Evolutionary conservation across 1,140 invertebrate species (phyloP).

Genomic region (Rhopalosiphum maidis): DNA sequence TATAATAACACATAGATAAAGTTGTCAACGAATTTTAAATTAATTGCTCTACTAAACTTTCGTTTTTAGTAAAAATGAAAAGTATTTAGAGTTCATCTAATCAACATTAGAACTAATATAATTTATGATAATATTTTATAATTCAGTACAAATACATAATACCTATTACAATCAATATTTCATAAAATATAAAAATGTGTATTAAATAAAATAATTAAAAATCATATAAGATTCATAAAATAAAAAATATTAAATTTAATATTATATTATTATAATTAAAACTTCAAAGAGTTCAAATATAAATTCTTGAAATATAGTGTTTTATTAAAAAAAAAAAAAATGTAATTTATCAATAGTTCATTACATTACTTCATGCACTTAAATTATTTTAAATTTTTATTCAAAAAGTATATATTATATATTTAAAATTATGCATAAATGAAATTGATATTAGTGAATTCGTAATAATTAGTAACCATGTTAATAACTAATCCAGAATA

Average conservation of each 20-base stretch:
- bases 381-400: neutral
- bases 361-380: neutral
- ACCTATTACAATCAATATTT: too few species aligned
- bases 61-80: too few species aligned
- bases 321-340: neutral
- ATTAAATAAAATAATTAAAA: too few species aligned
- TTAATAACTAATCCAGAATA: neutral
- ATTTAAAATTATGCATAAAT: neutral
- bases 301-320: neutral
- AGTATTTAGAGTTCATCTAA: too few species aligned
- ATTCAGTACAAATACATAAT: too few species aligned
- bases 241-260: neutral
- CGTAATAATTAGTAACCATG: neutral
- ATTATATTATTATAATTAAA: neutral
- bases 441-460: neutral
- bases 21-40: too few species aligned
- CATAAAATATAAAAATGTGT: too few species aligned
- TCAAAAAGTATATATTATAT: neutral
- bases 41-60: too few species aligned
- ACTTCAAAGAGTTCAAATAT: neutral
- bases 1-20: too few species aligned
- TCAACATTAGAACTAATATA: too few species aligned
- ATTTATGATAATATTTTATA: too few species aligned
- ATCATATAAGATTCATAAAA: too few species aligned
- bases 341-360: neutral